Conservation (phyloP, 2,888 invertebrate species). For the Diplazon laetatorius region DNA sequence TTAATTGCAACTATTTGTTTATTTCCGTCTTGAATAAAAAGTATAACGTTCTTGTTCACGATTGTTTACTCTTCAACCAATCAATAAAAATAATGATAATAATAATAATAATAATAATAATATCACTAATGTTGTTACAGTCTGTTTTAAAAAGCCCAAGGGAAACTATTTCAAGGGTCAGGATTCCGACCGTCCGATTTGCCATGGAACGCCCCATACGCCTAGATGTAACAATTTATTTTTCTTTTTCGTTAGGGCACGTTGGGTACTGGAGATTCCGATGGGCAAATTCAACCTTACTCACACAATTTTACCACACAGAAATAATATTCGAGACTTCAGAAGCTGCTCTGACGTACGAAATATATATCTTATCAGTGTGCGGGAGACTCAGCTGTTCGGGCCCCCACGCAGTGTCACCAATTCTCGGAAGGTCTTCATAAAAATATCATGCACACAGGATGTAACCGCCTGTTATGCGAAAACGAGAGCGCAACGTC, state of each 20-base stretch:
- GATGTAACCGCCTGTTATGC: constrained; percentile 57
- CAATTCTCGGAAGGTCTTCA: constrained; percentile 77
- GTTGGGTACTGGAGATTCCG: neutral
- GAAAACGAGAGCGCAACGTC: constrained; percentile 42
- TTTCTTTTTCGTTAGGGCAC: neutral
- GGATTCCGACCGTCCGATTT: too few species aligned
- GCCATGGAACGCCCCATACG: too few species aligned
- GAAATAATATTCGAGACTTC: constrained; percentile 31
- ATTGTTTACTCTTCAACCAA: too few species aligned
- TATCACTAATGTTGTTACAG: too few species aligned
- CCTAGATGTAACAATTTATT: too few species aligned
- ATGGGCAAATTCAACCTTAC: neutral
- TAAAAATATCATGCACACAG: constrained; percentile 72
- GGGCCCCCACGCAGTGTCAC: constrained; percentile 70
- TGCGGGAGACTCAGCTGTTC: constrained; percentile 74
- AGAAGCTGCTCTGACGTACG: constrained; percentile 64
- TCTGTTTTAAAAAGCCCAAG: too few species aligned
- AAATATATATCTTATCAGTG: constrained; percentile 74
- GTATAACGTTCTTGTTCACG: too few species aligned
- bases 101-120: too few species aligned
- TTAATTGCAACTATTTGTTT: too few species aligned
- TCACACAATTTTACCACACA: constrained; percentile 1
- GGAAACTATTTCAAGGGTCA: too few species aligned
- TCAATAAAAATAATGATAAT: too few species aligned
- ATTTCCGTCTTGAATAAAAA: too few species aligned